Evolutionary conservation across 2,797 vertebrate genomes (phyloP).

Genomic region (Malurus leucopterus): DNA sequence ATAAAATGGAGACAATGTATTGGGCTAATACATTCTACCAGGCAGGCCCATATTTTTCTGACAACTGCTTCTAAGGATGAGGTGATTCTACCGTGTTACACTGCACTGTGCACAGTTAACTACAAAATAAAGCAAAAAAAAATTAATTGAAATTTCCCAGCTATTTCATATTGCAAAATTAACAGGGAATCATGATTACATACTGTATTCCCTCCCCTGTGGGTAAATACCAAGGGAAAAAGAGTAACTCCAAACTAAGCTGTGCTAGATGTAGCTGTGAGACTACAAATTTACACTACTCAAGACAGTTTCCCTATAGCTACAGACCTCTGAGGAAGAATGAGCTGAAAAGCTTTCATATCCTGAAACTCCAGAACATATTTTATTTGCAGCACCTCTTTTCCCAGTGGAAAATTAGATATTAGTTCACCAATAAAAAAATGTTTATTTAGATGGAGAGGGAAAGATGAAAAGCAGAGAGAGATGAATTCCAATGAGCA

Average conservation of each 20-base stretch:
- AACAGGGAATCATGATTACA: background rate
- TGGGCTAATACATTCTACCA: conserved; percentile 88
- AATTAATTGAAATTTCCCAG: background rate
- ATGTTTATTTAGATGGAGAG: background rate
- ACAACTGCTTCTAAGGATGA: conserved; percentile 86
- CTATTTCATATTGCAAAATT: background rate
- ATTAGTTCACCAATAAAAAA: background rate
- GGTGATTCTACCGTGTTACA: conserved; percentile 67
- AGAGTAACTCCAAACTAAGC: background rate
- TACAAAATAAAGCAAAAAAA: conserved; percentile 28
- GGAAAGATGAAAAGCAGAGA: background rate
- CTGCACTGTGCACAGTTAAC: conserved; percentile 63
- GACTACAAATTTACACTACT: background rate
- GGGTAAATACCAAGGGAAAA: background rate
- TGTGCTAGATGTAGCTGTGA: background rate
- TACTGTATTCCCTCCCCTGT: background rate
- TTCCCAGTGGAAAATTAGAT: background rate
- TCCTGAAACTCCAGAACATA: background rate
- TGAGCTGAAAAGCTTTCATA: background rate
- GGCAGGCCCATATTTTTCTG: conserved; percentile 81
- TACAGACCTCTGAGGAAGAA: background rate
- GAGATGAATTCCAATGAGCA: background rate
- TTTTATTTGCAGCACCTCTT: background rate
- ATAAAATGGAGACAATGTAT: conserved; percentile 87
- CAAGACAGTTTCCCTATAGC: background rate